phyloP scores from a whole-genome alignment of 1,140 invertebrate genomes.

The Meloidogyne chitwoodi region DNA sequence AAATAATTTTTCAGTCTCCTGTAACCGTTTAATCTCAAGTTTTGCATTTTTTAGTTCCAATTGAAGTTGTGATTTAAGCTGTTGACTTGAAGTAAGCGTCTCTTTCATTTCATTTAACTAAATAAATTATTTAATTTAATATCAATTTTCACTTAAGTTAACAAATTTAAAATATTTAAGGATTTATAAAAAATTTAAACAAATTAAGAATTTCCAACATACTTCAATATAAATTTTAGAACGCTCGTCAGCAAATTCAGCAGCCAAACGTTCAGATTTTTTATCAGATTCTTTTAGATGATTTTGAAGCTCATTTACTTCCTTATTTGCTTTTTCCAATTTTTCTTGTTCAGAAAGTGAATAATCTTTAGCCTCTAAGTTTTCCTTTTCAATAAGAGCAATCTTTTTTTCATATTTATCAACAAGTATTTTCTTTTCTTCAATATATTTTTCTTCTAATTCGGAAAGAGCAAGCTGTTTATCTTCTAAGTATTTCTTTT shows the following conservation, averaged over 20 bases:
- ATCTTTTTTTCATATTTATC: no score
- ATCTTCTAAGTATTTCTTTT: no score
- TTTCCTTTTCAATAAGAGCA: no score
- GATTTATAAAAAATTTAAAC: no score
- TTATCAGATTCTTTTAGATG: not conserved
- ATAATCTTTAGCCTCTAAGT: not conserved
- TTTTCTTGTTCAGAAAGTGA: not conserved
- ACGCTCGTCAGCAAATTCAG: not conserved
- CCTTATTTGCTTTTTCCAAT: not conserved
- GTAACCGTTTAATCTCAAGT: not conserved
- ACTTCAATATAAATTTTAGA: not conserved
- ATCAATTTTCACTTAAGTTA: no score
- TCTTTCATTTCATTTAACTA: not conserved
- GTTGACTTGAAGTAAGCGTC: not conserved
- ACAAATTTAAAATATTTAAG: no score
- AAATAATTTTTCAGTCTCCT: not conserved
- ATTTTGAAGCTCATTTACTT: not conserved
- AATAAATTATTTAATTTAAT: not conserved
- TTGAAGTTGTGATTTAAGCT: not conserved
- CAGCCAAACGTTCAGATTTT: not conserved
- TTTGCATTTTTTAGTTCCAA: constrained; percentile 14
- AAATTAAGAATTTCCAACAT: no score
- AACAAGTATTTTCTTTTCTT: no score
- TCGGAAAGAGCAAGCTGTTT: no score
- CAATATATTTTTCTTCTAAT: no score